Evolutionary conservation across 37 sponge, comb jelly and placozoan genomes (phyloP).

Genomic region (Spongia lamella): DNA sequence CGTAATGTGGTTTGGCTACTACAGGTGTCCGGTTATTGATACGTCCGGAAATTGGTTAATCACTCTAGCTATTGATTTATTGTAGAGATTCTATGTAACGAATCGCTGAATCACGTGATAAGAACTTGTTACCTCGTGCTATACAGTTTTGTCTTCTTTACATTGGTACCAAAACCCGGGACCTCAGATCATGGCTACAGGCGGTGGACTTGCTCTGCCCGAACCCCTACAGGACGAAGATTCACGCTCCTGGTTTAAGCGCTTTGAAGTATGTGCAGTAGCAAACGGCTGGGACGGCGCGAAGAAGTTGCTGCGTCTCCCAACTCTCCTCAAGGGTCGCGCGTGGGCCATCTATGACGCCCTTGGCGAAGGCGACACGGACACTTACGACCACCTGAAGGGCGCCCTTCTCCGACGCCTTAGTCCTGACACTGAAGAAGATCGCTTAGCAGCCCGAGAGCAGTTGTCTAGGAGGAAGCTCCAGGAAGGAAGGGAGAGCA

Average conservation of each 20-base stretch:
- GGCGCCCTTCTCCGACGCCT: neutral
- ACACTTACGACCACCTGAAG: neutral
- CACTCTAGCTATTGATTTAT: too few relatives aligned
- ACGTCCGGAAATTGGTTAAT: too few relatives aligned
- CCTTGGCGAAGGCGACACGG: neutral
- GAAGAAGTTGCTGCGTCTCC: constrained; percentile 9
- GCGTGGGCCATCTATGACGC: constrained; percentile 21
- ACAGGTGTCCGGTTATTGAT: too few relatives aligned
- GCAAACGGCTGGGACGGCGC: neutral
- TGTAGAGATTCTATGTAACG: too few relatives aligned
- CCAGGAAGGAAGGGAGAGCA: neutral
- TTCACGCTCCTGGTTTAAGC: neutral
- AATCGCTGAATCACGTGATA: too few relatives aligned
- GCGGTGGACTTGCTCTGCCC: neutral
- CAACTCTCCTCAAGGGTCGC: too few relatives aligned
- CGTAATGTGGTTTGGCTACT: too few relatives aligned
- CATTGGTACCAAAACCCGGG: too few relatives aligned
- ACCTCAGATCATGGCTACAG: neutral
- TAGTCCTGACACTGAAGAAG: constrained; percentile 13
- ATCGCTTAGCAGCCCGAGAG: neutral
- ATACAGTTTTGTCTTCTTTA: too few relatives aligned
- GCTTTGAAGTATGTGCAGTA: too few relatives aligned
- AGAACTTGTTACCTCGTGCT: too few relatives aligned
- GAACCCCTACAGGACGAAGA: too few relatives aligned
- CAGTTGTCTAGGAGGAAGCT: neutral